A percentile compares a stretch with the other conserved stretches of the same genome.
Conservation (phyloP, 2,113 vertebrate species). For the Bufo bufo region DNA sequence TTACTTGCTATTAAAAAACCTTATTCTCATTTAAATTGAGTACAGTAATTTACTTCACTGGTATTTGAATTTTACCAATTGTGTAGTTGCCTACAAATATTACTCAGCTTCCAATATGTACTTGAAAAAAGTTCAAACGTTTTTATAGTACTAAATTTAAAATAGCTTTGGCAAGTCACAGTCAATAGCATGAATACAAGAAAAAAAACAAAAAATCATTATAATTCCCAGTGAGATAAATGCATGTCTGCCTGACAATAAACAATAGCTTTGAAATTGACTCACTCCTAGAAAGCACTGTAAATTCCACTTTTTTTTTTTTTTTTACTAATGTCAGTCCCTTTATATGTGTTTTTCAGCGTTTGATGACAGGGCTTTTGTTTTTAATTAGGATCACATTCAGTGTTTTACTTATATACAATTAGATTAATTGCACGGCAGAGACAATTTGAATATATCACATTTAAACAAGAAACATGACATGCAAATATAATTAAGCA, state of each 20-base stretch:
- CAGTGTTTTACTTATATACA: slow-evolving; percentile 23
- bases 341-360: slow-evolving; percentile 7
- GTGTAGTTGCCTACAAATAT: not conserved
- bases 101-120: not conserved
- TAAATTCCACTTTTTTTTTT: not conserved
- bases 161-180: not conserved
- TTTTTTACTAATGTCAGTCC: not conserved
- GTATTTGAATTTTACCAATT: too few species aligned
- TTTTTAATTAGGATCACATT: slow-evolving; percentile 45
- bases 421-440: slow-evolving; percentile 50
- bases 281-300: not conserved
- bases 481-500: slow-evolving; percentile 53
- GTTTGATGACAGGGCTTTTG: slow-evolving; percentile 11
- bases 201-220: not conserved
- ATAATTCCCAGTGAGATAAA: not conserved
- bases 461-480: slow-evolving; percentile 45
- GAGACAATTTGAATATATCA: slow-evolving; percentile 24
- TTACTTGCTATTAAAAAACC: too few species aligned
- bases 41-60: too few species aligned
- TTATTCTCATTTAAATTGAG: too few species aligned
- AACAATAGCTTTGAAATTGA: not conserved
- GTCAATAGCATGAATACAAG: not conserved
- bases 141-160: not conserved
- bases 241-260: not conserved
- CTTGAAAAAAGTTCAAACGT: too few species aligned